phyloP scores from a whole-genome alignment of 2,113 vertebrate genomes.

The Rhagologus leucostigma region DNA sequence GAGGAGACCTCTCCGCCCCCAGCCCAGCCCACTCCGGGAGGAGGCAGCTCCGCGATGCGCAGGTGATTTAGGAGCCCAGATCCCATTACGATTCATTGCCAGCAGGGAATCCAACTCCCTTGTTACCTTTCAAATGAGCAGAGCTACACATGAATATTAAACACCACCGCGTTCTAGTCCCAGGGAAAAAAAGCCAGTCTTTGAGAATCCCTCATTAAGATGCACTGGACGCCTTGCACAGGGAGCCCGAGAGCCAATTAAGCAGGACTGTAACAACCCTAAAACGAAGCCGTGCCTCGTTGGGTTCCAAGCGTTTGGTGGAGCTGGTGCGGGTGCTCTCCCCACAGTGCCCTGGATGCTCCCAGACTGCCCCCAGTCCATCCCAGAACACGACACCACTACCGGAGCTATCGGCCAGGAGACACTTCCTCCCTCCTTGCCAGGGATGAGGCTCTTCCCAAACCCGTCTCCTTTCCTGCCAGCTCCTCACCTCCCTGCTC shows the following conservation, averaged over 20 bases:
- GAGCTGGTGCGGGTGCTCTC: background rate
- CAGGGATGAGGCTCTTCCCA: background rate
- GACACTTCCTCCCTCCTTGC: rapidly evolving
- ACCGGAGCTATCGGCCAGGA: rapidly evolving
- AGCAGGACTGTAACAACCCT: background rate
- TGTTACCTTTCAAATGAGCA: constrained; percentile 44
- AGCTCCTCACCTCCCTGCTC: background rate
- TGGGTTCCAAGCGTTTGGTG: background rate
- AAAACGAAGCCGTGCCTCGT: background rate
- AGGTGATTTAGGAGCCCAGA: constrained; percentile 45
- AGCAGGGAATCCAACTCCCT: constrained; percentile 49
- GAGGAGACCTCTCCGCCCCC: background rate
- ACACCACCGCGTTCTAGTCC: constrained; percentile 7
- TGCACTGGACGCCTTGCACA: constrained; percentile 25
- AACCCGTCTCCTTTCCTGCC: rapidly evolving
- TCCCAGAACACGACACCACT: rapidly evolving
- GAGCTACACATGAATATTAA: constrained; percentile 59
- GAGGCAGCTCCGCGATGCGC: background rate
- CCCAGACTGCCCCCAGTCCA: background rate
- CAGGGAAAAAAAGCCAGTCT: constrained; percentile 22
- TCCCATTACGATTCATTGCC: background rate
- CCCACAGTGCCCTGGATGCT: rapidly evolving
- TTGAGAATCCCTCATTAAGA: constrained; percentile 60
- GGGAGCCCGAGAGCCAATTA: constrained; percentile 51
- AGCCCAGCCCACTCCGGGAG: background rate